Evolutionary conservation across 2,113 vertebrate genomes (phyloP).

Genomic region (Hydrolagus affinis): DNA sequence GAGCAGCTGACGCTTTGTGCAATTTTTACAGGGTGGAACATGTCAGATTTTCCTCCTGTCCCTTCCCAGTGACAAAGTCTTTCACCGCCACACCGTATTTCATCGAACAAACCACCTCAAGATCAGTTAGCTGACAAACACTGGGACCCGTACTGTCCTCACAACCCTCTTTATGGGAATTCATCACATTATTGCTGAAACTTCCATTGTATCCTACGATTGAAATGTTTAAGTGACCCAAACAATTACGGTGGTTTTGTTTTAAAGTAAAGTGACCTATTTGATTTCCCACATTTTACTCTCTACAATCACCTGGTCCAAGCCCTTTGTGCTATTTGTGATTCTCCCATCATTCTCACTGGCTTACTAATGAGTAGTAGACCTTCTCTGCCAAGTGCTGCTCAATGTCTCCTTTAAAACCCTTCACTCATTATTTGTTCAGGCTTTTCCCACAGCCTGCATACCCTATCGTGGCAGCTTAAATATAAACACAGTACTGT

Average conservation of each 20-base stretch:
- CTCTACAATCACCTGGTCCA: conserved; percentile 24
- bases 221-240: conserved; percentile 13
- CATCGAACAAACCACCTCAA: not conserved
- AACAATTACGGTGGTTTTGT: not conserved
- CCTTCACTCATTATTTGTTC: conserved; percentile 68
- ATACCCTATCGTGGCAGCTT: conserved; percentile 77
- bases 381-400: conserved; percentile 61
- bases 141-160: too few relatives aligned
- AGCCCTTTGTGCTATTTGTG: conserved; percentile 50
- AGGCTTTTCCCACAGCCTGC: conserved; percentile 75
- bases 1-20: not conserved
- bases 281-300: conserved; percentile 11
- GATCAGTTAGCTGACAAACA: too few relatives aligned
- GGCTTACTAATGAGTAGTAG: conserved; percentile 65
- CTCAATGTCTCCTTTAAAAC: conserved; percentile 59
- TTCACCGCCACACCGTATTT: not conserved
- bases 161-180: not conserved
- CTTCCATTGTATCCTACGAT: not conserved
- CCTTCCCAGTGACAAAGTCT: too few relatives aligned
- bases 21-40: not conserved
- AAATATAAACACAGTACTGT: conserved; percentile 70
- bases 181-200: not conserved
- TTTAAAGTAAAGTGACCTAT: not conserved
- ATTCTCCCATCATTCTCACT: conserved; percentile 60
- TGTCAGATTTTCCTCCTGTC: not conserved